phyloP scores from a whole-genome alignment of 2,888 invertebrate genomes.

The Lordiphosa andalusiaca region DNA sequence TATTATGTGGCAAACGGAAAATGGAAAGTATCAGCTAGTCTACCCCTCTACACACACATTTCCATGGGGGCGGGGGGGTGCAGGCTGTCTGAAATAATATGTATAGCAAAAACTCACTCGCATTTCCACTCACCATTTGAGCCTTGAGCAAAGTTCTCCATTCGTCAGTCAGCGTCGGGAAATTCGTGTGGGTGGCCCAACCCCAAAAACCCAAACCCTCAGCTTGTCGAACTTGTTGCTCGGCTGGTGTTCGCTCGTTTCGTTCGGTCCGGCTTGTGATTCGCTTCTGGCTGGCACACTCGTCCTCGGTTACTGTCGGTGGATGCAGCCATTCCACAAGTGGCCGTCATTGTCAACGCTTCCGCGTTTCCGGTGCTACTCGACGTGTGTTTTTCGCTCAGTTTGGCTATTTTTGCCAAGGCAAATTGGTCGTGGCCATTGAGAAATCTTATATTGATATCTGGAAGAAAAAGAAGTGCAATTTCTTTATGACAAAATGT shows the following conservation, averaged over 20 bases:
- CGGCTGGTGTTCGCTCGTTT: slow-evolving; percentile 26
- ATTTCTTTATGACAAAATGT: slow-evolving; percentile 3
- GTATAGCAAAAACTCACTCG: slow-evolving; percentile 22
- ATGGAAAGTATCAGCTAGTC: no score
- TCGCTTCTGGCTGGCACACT: slow-evolving; percentile 44
- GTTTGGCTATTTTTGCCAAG: slow-evolving; percentile 49
- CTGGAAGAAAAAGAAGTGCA: not conserved
- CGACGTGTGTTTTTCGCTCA: slow-evolving; percentile 41
- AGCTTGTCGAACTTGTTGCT: slow-evolving; percentile 37
- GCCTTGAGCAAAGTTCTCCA: slow-evolving; percentile 44
- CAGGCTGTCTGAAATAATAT: not conserved
- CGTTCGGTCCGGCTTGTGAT: slow-evolving; percentile 52
- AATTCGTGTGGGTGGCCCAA: slow-evolving; percentile 45
- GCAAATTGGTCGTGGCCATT: slow-evolving; percentile 38
- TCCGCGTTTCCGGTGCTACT: slow-evolving; percentile 72
- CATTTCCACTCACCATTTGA: slow-evolving; percentile 21
- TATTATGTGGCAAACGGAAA: no score
- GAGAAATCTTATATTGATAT: slow-evolving; percentile 1
- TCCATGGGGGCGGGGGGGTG: no score
- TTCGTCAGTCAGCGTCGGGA: slow-evolving; percentile 42
- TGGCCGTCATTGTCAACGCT: slow-evolving; percentile 65
- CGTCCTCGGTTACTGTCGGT: slow-evolving; percentile 27
- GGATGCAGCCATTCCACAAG: slow-evolving; percentile 71
- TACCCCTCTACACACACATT: no score
- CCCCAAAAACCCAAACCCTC: slow-evolving; percentile 20